Base-by-base conservation (phyloP, 2,888 invertebrate genomes). In the Tuta absoluta region DNA sequence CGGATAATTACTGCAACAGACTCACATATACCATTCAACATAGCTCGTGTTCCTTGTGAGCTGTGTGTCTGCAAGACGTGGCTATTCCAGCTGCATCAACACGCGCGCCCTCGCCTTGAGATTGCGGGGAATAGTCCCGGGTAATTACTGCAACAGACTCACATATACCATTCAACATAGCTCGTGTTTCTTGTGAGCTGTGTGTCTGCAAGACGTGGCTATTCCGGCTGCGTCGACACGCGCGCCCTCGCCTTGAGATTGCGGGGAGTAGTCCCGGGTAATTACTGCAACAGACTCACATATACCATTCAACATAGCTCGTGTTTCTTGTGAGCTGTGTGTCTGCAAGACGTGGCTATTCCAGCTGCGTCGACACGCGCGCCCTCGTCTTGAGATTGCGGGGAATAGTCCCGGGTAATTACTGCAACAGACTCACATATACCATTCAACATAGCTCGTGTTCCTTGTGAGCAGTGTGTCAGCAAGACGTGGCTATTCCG, bases 151-250 rank as follows among this genome's bases (percentile, higher is more conserved):
- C n/a, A n/a, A n/a, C n/a, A n/a, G n/a, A n/a, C n/a, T n/a, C n/a
- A n/a, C n/a, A n/a, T n/a, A n/a, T n/a, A n/a, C n/a, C n/a, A n/a
- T n/a, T 48, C n/a, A n/a, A n/a, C 8, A 7, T 8, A 19, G 19
- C 17, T 49, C 4, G 4, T 19, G 1, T 10, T 57, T 19, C 62
- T 19, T 1, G 1, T 2, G 2, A 17, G 0, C 73, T 21, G 75
- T 82, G 67, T 80, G 81, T 79, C 71, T 11, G 69, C 5, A 0
- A 41, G 64, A 65, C 69, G 72, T 77, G 82, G 80, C 79, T 81
- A 81, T 85, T 84, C 83, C 73, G 82, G 85, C 85, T 79, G 80
- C 81, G 85, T 84, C 84, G 83, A 80, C 85, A 81, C 83, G 83
- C 84, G 79, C 82, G 78, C 78, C 75, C 78, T 75, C 75, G 78